Base-by-base conservation (phyloP, 2,113 vertebrate species). In the Marcusenius ussheri region DNA sequence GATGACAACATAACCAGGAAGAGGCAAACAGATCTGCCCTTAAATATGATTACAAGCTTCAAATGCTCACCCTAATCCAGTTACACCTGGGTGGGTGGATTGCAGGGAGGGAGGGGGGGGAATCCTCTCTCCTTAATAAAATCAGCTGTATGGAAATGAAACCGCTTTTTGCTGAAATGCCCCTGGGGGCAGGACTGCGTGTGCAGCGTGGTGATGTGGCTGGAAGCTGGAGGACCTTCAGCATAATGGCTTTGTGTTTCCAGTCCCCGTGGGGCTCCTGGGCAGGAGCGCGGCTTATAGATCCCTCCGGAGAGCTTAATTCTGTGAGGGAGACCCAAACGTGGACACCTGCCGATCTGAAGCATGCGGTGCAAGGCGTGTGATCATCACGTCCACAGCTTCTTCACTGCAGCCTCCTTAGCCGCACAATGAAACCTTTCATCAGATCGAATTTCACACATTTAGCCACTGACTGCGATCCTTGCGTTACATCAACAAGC, bases 41-140 rank as follows among this genome's bases (percentile, higher is more conserved):
- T 19, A 91, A 94, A 95, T 94, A 84, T 91, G 91, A 95, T 95
- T 94, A 94, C 88, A 51, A 91, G 89, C 91, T 90, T 93, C 88
- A 90, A 93, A 92, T 91, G 93, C 92, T 94, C 85, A 39, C 85
- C 90, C 46, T 94, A 94, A 95, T 95, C 92, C 92, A 84, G 91
- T 95, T 94, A 95, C 74, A 39, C 13, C 74, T 42, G 74, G 74
- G 74, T 31, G 62, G 62, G 62, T 31, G 62, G 62, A 31, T 13
- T 66, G 62, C 89, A 84, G 47, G 62, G 46, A 56, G 53, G 53
- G 51, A 21, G 51, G 89, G 66, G 62, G 88, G 89, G 70, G 92
- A 92, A 89, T 91, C 92, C 87, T 90, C 89, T 53, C 62, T 89
- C 74, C n/a, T 90, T 92, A 91, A 93, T 93, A 93, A 93, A 42